These are phyloP conservation scores for Circaetus gallicus DNA, from an alignment of 2,113 vertebrate genomes.

Conservation along the genomic window DNA sequence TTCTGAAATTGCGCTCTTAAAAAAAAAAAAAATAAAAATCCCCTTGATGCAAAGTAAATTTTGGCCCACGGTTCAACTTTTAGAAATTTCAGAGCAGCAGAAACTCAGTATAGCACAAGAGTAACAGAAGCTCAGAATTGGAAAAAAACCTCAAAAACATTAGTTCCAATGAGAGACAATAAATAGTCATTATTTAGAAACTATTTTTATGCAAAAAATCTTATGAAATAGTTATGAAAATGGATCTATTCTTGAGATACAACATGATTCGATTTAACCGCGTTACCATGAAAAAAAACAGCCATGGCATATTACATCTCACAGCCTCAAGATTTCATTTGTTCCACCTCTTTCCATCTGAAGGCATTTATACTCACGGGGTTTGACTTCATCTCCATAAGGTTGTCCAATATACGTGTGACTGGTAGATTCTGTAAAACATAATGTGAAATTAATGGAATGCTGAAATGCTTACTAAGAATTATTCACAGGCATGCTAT, in stretches of 20 bases:
- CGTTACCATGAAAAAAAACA: not conserved
- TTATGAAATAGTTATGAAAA: not conserved
- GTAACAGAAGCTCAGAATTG: not conserved
- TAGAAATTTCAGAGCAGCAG: not conserved
- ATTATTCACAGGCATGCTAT: not conserved
- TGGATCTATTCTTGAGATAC: not conserved
- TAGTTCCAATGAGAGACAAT: not conserved
- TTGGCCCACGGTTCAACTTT: not conserved
- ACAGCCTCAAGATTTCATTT: not conserved
- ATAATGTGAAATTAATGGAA: not conserved
- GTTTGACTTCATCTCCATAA: constrained; percentile 95
- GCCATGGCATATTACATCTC: not conserved
- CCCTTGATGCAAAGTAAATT: not conserved
- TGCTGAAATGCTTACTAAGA: not conserved
- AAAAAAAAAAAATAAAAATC: not conserved
- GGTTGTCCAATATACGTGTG: constrained; percentile 89
- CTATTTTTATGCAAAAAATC: not conserved
- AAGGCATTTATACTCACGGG: constrained; percentile 77
- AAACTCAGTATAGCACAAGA: not conserved
- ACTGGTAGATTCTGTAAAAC: constrained; percentile 87
- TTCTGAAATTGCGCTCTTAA: not conserved
- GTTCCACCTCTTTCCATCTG: not conserved
- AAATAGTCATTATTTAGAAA: not conserved
- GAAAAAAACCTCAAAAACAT: not conserved
- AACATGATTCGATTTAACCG: not conserved